Percentiles rank a stretch among this genome's conserved stretches.
Conservation (phyloP, 2,797 vertebrate species). For the Pangasius djambal region DNA sequence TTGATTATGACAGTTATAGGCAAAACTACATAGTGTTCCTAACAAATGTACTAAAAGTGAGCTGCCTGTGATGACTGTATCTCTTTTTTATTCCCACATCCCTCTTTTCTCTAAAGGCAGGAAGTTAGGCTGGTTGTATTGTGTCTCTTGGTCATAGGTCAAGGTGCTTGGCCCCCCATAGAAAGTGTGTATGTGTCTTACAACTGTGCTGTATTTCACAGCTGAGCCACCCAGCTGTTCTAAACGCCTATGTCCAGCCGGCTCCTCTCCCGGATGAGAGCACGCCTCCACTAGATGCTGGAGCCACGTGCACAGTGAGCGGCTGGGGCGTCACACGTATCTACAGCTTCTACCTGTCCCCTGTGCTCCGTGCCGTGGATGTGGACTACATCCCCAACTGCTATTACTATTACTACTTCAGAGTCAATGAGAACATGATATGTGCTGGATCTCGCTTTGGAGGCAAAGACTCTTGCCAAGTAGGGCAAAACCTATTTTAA, state of each 20-base stretch:
- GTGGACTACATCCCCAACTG: slow-evolving; percentile 65
- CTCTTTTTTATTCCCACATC: background rate
- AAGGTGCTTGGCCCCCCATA: background rate
- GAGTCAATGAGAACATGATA: slow-evolving; percentile 74
- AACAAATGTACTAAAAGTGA: background rate
- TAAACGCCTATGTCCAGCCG: slow-evolving; percentile 69
- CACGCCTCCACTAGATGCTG: fast-evolving
- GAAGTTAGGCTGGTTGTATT: background rate
- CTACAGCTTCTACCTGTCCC: slow-evolving; percentile 70
- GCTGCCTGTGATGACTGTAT: background rate
- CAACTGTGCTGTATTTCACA: slow-evolving; percentile 47
- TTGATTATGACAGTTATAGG: background rate
- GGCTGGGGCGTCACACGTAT: slow-evolving; percentile 78
- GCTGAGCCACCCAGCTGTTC: slow-evolving; percentile 66
- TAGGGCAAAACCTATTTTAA: slow-evolving; percentile 48
- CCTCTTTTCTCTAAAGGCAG: background rate
- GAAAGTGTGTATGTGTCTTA: background rate
- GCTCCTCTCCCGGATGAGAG: slow-evolving; percentile 53
- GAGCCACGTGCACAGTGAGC: slow-evolving; percentile 71
- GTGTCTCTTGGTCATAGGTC: background rate
- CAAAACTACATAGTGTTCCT: background rate
- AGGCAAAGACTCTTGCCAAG: slow-evolving; percentile 81
- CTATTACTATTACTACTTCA: slow-evolving; percentile 66
- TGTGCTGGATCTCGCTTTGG: slow-evolving; percentile 73
- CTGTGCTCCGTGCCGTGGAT: slow-evolving; percentile 73